These are phyloP conservation scores for Eudasyphora cyanicolor DNA, from an alignment of 2,888 invertebrate species.

Conservation along the genomic window DNA sequence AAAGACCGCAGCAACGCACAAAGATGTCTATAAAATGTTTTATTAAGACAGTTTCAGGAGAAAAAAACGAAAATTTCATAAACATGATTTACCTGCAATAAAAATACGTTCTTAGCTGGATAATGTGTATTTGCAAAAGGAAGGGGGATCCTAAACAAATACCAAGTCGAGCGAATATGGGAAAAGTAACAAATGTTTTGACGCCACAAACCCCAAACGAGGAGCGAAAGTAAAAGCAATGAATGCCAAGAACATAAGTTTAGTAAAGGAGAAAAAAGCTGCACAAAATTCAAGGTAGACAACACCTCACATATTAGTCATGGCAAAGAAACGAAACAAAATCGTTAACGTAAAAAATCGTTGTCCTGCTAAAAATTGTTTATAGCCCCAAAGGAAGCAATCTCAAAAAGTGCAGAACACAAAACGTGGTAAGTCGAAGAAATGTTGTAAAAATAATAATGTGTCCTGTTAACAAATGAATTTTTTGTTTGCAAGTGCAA, in stretches of 20 bases:
- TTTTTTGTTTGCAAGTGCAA: constrained; percentile 42
- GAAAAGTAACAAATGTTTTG: constrained; percentile 51
- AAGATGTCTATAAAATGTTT: neutral
- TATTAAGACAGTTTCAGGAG: no score
- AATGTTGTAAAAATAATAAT: no score
- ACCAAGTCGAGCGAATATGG: constrained; percentile 13
- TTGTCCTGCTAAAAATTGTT: constrained; percentile 65
- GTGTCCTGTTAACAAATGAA: constrained; percentile 43
- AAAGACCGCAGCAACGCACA: neutral
- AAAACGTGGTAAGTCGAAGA: constrained; percentile 31
- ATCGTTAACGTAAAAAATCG: constrained; percentile 72
- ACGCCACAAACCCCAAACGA: neutral
- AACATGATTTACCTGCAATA: neutral
- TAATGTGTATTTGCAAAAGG: neutral
- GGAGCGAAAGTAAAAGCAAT: constrained; percentile 45
- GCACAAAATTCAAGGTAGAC: constrained; percentile 16
- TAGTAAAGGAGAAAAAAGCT: neutral
- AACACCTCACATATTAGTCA: neutral
- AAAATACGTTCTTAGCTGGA: no score
- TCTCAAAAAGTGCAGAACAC: neutral
- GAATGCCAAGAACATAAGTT: constrained; percentile 17
- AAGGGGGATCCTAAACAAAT: neutral
- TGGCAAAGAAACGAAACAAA: constrained; percentile 36
- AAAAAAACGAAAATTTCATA: neutral
- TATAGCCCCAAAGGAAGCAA: constrained; percentile 41